Evolutionary conservation across 2,797 vertebrate species (phyloP).

Genomic region (Podargus strigoides): DNA sequence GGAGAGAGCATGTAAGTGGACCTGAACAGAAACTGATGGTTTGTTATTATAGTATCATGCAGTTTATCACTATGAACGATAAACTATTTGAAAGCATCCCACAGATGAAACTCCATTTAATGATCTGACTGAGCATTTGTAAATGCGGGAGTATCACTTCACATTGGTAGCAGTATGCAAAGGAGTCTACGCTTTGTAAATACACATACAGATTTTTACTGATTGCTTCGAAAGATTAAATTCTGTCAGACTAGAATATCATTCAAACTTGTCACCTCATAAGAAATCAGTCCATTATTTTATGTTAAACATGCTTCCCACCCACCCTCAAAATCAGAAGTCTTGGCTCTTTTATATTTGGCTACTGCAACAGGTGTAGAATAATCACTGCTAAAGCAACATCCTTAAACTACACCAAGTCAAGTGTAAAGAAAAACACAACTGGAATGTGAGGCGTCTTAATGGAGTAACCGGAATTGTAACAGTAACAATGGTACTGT

Average conservation of each 20-base stretch:
- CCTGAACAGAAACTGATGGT: background rate
- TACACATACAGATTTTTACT: background rate
- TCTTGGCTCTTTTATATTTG: background rate
- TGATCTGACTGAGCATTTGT: background rate
- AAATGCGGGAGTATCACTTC: background rate
- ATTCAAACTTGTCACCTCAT: background rate
- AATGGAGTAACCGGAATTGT: background rate
- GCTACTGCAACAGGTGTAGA: background rate
- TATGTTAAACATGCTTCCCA: no score
- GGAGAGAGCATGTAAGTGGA: background rate
- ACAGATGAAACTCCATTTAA: background rate
- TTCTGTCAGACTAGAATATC: background rate
- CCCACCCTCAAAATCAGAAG: background rate
- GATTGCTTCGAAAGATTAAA: background rate
- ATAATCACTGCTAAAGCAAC: background rate
- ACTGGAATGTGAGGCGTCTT: background rate
- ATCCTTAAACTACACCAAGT: background rate
- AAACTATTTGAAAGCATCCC: background rate
- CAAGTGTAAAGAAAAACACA: background rate
- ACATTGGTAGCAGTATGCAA: background rate
- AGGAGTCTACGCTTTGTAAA: background rate
- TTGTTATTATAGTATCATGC: background rate
- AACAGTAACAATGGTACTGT: fast-evolving
- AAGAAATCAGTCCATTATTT: background rate
- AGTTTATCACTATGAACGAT: background rate